phyloP scores from a whole-genome alignment of 2,797 vertebrate species.

The Rhinichthys osculus region DNA sequence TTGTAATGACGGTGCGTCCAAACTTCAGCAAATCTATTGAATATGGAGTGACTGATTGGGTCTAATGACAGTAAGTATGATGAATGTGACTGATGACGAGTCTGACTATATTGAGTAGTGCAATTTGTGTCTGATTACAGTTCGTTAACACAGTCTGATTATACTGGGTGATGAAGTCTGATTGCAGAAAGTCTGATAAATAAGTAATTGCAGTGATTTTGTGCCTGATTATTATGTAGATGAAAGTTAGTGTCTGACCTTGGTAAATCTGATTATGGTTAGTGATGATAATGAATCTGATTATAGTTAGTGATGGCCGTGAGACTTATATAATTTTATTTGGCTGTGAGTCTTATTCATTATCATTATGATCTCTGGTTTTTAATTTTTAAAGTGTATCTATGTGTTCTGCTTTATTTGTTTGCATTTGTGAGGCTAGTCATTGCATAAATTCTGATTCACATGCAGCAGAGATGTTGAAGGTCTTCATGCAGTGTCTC shows the following conservation, averaged over 20 bases:
- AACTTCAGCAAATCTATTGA: not conserved
- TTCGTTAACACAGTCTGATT: not conserved
- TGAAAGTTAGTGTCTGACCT: not conserved
- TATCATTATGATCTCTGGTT: not conserved
- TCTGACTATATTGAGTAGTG: not conserved
- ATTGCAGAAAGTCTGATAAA: not conserved
- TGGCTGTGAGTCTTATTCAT: not conserved
- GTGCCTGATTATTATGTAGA: not conserved
- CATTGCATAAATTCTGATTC: not conserved
- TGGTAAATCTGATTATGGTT: not conserved
- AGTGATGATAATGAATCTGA: not conserved
- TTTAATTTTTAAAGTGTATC: not conserved
- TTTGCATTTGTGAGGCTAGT: not conserved
- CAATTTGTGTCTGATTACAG: not conserved
- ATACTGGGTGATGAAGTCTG: not conserved
- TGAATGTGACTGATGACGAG: not conserved
- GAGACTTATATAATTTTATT: not conserved
- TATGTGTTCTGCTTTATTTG: not conserved
- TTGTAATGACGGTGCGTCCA: not conserved
- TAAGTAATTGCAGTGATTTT: not conserved
- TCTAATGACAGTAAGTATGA: not conserved
- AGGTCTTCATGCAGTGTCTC: slow-evolving; percentile 37
- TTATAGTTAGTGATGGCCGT: not conserved
- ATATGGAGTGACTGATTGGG: not conserved
- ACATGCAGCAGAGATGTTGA: slow-evolving; percentile 13